phyloP scores from a whole-genome alignment of 1,140 invertebrate species.

The Liolophura sinensis region DNA sequence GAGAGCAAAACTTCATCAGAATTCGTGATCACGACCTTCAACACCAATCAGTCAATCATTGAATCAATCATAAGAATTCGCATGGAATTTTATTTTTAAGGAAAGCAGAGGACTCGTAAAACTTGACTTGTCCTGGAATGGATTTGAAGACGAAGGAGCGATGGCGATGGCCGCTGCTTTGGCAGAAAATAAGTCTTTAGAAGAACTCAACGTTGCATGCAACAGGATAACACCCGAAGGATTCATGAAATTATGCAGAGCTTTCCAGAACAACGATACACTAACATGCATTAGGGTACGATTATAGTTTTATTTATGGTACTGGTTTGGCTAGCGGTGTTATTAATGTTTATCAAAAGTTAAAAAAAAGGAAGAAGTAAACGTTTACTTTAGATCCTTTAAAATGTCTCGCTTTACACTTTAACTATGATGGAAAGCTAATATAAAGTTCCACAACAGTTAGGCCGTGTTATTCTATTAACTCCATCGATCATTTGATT shows the following conservation, averaged over 20 bases:
- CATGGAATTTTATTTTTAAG: too few species aligned
- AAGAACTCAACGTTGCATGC: slow-evolving; percentile 45
- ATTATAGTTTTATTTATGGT: not conserved
- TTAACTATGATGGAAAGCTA: not conserved
- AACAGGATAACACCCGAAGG: slow-evolving; percentile 42
- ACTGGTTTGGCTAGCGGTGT: not conserved
- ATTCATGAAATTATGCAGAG: slow-evolving; percentile 37
- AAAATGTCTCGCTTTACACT: not conserved
- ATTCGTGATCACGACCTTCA: too few species aligned
- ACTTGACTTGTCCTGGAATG: slow-evolving; percentile 50
- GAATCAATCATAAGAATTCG: too few species aligned
- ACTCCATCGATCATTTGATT: slow-evolving; percentile 1
- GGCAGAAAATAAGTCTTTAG: slow-evolving; percentile 35
- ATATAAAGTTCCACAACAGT: not conserved
- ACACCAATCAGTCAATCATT: too few species aligned
- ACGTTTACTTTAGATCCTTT: not conserved
- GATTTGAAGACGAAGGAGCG: slow-evolving; percentile 43
- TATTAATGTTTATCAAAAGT: not conserved
- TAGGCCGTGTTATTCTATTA: not conserved
- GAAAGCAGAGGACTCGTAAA: too few species aligned
- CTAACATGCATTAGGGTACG: slow-evolving; percentile 37
- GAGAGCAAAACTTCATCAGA: too few species aligned
- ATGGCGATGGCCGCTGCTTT: slow-evolving; percentile 35
- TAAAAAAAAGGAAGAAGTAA: not conserved
- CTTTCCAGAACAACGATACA: slow-evolving; percentile 40